Conservation (phyloP, 2,797 vertebrate genomes). For the Lithobates sylvaticus region DNA sequence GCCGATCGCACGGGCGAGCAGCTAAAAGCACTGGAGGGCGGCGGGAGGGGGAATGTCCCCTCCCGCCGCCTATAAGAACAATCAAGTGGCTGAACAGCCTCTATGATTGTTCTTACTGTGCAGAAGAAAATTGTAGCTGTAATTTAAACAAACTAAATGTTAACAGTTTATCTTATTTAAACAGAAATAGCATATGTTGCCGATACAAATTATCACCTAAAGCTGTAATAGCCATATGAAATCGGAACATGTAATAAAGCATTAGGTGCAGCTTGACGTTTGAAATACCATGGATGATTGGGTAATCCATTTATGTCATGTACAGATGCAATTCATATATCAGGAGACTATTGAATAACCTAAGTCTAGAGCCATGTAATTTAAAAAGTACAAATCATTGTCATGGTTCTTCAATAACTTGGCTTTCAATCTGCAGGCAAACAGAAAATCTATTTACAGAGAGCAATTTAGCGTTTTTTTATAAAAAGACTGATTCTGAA, state of each 20-base stretch:
- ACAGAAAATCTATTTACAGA: conserved; percentile 9
- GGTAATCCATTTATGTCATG: not conserved
- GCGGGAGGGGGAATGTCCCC: no score
- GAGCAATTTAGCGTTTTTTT: not conserved
- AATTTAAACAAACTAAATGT: no score
- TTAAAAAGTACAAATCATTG: not conserved
- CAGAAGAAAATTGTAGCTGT: no score
- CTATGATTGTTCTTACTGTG: no score
- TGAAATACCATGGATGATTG: not conserved
- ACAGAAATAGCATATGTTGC: no score
- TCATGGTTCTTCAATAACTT: not conserved
- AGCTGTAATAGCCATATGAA: no score
- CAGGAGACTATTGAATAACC: not conserved
- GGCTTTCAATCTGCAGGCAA: not conserved
- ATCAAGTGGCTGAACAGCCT: no score
- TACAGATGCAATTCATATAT: not conserved
- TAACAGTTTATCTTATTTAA: no score
- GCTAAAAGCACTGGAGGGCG: no score
- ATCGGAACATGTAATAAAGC: not conserved
- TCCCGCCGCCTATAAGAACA: no score
- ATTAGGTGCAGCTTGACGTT: not conserved
- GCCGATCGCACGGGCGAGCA: no score
- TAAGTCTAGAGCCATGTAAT: not conserved
- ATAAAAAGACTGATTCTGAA: not conserved
- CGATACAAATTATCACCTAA: no score